Evolutionary conservation across 2,113 vertebrate species (phyloP), one percentile per base, ranked within the genome.

Genomic region (Zosterops japonicus): DNA sequence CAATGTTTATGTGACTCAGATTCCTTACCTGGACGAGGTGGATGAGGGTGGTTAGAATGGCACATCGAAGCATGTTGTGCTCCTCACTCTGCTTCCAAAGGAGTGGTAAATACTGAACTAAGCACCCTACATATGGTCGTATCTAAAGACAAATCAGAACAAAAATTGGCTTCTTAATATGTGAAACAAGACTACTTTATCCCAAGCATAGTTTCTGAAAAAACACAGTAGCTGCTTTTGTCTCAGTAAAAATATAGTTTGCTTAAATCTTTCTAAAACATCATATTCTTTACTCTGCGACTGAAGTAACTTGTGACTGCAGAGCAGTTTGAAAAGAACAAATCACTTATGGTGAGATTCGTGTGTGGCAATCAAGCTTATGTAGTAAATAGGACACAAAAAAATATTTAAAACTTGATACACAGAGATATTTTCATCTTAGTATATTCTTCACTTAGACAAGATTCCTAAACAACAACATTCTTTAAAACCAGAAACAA

Each of bases 61-160:
- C 99, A 97, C 99, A 99, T 79, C 99, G 98, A 14, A 99, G 97
- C 99, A 99, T 99, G 97, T 99, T 99, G 96, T 99, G 99, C 82
- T 99, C 99, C 96, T 99, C 99, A 33, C 99, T 99, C 88, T 99
- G 99, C 95, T 99, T 99, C 99, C 99, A 99, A 76, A 99, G 99
- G 11, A 99, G 97, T 20, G 99, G 99, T 80, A 99, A 98, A 97
- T 99, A 99, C 83, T 99, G 99, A 83, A 99, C 98, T 96, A 99
- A 97, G 67, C 99, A 99, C 72, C 98, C 99, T 10, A 99, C 99
- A 8, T 99, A 98, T 0, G 99, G 99, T 25, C 98, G 98, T 95
- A 99, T 99, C 99, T 99, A 57, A 85, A 87, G 11, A 39, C 39
- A 39, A 31, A 87, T 57, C 27, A 83, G 47, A 88, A 94, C 33